Evolutionary conservation across 1,140 invertebrate species (phyloP).

Genomic region (Bombus soroeensis): DNA sequence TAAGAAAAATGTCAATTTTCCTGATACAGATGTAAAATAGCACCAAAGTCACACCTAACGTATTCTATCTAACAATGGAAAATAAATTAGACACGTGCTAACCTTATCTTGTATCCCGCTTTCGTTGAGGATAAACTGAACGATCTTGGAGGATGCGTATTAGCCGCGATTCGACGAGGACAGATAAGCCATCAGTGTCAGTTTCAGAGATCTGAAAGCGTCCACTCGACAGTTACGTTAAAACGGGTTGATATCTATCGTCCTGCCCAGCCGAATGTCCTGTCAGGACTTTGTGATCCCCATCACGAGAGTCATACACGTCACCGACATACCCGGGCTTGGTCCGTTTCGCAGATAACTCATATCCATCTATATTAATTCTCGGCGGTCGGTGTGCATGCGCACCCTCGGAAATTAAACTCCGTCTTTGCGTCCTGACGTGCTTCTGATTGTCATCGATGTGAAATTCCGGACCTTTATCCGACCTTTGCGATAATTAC

Average conservation of each 20-base stretch:
- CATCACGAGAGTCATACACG: conserved; percentile 79
- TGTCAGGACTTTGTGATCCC: conserved; percentile 76
- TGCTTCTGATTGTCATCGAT: conserved; percentile 61
- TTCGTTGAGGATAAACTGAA: conserved; percentile 26
- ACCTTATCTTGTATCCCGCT: background rate
- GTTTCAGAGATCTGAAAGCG: conserved; percentile 76
- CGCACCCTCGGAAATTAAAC: conserved; percentile 69
- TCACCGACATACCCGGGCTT: conserved; percentile 73
- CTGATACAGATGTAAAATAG: background rate
- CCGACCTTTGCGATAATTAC: conserved; percentile 46
- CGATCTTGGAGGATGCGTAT: conserved; percentile 38
- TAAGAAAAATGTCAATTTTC: background rate
- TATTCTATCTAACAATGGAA: background rate
- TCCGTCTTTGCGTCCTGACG: conserved; percentile 52
- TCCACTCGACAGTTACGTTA: conserved; percentile 80
- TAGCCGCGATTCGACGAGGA: conserved; percentile 44
- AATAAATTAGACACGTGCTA: conserved; percentile 31
- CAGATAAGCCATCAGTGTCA: conserved; percentile 80
- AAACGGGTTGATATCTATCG: conserved; percentile 79
- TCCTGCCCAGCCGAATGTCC: conserved; percentile 73
- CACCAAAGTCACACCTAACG: background rate
- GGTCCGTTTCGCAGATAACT: conserved; percentile 71
- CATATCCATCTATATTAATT: conserved; percentile 79
- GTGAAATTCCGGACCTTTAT: conserved; percentile 42
- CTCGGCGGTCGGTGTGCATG: conserved; percentile 58